A percentile compares a stretch with the other conserved stretches of the same genome.
These are phyloP conservation scores for Alfaro cultratus DNA, from an alignment of 2,797 vertebrate genomes.

Conservation along the genomic window DNA sequence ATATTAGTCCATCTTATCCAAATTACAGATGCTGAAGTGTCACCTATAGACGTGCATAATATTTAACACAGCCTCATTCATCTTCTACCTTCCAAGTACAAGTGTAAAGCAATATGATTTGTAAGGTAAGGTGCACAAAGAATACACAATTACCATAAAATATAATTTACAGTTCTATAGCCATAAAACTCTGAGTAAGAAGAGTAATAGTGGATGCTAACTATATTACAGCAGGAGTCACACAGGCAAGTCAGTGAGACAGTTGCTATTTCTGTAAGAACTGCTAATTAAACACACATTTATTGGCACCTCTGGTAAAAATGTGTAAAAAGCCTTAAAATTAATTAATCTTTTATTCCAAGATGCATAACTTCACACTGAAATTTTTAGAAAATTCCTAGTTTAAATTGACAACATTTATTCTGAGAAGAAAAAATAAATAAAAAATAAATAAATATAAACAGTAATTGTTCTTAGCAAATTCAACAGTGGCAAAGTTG, in stretches of 20 bases:
- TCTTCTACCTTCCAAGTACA: neutral
- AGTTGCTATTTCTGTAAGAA: neutral
- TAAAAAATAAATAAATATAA: neutral
- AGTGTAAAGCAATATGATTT: neutral
- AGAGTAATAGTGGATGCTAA: neutral
- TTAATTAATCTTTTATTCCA: neutral
- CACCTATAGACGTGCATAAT: neutral
- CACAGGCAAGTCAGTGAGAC: neutral
- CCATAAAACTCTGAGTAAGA: neutral
- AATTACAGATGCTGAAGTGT: neutral
- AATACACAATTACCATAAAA: neutral
- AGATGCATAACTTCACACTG: neutral
- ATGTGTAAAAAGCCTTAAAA: neutral
- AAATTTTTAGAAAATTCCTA: neutral
- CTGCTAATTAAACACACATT: conserved; percentile 6
- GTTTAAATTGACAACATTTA: neutral
- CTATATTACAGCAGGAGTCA: neutral
- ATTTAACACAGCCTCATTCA: neutral
- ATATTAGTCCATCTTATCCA: neutral
- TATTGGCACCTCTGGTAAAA: conserved; percentile 2
- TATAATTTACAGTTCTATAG: neutral
- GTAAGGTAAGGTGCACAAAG: neutral
- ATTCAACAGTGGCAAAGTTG: neutral
- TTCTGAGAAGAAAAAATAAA: neutral
- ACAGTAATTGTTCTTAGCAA: neutral